phyloP scores from a whole-genome alignment of 2,113 vertebrate species.

The Oncorhynchus mykiss region DNA sequence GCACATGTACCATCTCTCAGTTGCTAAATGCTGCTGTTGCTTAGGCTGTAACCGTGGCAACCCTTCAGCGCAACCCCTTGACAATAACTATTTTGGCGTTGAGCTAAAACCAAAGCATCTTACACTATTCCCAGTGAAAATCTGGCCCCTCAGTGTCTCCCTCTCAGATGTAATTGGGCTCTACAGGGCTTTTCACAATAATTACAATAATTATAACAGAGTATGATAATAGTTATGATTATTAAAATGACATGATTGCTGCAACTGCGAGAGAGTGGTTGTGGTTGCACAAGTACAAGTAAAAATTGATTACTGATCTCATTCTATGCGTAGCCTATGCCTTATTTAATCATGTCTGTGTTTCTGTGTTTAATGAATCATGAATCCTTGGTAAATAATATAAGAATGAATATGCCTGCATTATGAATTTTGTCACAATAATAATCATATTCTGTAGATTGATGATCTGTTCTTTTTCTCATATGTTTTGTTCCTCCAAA shows the following conservation, averaged over 20 bases:
- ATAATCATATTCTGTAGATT: no score
- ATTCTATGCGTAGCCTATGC: no score
- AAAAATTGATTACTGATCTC: no score
- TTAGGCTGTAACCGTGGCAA: conserved; percentile 67
- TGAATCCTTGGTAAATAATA: no score
- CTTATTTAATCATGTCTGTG: no score
- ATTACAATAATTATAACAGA: not conserved
- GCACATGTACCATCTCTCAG: conserved; percentile 52
- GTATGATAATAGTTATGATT: conserved; percentile 30
- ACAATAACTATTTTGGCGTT: conserved; percentile 52
- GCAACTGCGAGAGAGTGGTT: no score
- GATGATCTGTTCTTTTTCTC: no score
- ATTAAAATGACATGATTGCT: conserved; percentile 2
- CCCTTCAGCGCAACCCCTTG: conserved; percentile 20
- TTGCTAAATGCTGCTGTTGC: conserved; percentile 52
- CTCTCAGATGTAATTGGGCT: conserved; percentile 34
- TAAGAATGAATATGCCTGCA: no score
- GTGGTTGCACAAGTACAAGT: no score
- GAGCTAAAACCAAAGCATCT: conserved; percentile 27
- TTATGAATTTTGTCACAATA: no score
- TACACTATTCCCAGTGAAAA: not conserved
- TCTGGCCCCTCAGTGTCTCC: conserved; percentile 6
- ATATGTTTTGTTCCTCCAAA: not conserved
- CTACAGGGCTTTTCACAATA: conserved; percentile 19
- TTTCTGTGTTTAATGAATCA: no score